Evolutionary conservation across 2,797 vertebrate genomes (phyloP), one percentile per base, ranked within the genome.

Genomic region (Darevskia mixta): DNA sequence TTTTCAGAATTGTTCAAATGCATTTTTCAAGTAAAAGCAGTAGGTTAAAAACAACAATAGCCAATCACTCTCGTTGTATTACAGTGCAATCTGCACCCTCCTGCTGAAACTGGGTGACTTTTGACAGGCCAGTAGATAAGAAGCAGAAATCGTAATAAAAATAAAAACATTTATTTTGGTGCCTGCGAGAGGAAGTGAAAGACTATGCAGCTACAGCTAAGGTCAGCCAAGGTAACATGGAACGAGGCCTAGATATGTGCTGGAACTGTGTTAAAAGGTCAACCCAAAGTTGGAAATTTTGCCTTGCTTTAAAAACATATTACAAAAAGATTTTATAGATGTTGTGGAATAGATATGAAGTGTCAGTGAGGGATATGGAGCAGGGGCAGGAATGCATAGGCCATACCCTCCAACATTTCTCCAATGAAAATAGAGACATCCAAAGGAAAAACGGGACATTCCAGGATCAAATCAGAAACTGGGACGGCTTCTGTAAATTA

Each of bases 141-240:
- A 90, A 80, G 73, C 58, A 92, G 86, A 83, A 93, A 94, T 81
- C 43, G 61, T 71, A 80, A 83, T 66, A n/a, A 71, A 90, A 91
- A 92, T 92, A 94, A 94, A 93, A 95, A 94, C 93, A 90, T 94
- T 95, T 95, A 94, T 90, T 93, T 95, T 87, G 86, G 88, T 89
- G 88, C 89, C 89, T 93, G 49, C 85, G 91, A 90, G 92, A 93
- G 89, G 92, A 94, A 8, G 1, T 91, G 84, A 94, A 90, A 94
- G 9, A 93, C 93, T 92, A 69, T 4, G 3, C 5, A 89, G 2
- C 10, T 92, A 88, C 91, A 85, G 89, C 87, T 92, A 93, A 95
- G 93, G 95, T 95, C 94, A 94, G 95, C 93, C 95, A 95, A 94
- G 94, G 92, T 94, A 95, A 95, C 80, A 88, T 91, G 91, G 92